phyloP scores from a whole-genome alignment of 2,888 invertebrate genomes.

The Spialia ferax region DNA sequence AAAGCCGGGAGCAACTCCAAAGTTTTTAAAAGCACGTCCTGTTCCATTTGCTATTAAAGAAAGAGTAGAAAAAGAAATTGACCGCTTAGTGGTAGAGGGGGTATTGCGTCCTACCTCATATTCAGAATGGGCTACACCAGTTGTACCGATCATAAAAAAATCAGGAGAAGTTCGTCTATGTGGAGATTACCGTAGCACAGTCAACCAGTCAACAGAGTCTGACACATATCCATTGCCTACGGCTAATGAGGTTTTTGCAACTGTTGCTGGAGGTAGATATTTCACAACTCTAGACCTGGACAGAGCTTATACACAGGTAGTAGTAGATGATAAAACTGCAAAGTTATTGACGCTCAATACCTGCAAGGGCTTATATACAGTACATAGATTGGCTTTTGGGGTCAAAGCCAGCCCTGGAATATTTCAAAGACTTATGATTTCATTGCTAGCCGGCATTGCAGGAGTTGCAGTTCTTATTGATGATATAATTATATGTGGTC shows the following conservation, averaged over 20 bases:
- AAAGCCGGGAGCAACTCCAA: constrained; percentile 47
- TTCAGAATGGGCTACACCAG: constrained; percentile 52
- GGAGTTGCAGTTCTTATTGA: constrained; percentile 46
- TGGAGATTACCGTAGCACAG: constrained; percentile 47
- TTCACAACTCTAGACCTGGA: constrained; percentile 44
- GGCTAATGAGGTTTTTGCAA: constrained; percentile 44
- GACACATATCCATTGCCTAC: constrained; percentile 46
- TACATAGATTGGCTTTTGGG: constrained; percentile 39
- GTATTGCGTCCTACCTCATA: constrained; percentile 26
- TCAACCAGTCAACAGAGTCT: constrained; percentile 46
- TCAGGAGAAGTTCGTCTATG: constrained; percentile 45
- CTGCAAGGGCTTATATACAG: constrained; percentile 42
- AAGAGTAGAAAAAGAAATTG: constrained; percentile 45
- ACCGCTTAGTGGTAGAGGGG: constrained; percentile 32
- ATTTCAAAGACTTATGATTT: constrained; percentile 5
- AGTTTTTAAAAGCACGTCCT: constrained; percentile 46
- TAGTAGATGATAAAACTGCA: constrained; percentile 41
- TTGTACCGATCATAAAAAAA: constrained; percentile 49
- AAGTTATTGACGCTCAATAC: constrained; percentile 46
- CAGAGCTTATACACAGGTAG: constrained; percentile 42
- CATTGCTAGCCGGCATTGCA: background rate
- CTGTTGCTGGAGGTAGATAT: constrained; percentile 41
- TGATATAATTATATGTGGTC: constrained; percentile 48
- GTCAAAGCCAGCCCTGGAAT: constrained; percentile 13
- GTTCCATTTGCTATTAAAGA: constrained; percentile 48